Evolutionary conservation across 2,888 invertebrate species (phyloP).

Genomic region (Apotomis capreana): DNA sequence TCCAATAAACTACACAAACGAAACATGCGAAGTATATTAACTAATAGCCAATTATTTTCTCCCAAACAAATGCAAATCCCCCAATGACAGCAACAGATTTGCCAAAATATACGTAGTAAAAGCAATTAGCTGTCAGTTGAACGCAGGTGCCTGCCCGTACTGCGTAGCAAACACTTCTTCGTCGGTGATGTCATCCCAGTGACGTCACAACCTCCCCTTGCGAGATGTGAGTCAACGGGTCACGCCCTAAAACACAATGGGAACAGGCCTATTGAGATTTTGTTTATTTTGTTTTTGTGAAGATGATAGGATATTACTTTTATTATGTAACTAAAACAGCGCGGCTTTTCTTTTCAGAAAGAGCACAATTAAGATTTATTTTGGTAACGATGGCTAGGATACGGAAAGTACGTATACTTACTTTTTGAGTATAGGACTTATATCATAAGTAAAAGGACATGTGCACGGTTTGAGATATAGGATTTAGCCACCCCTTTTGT

Average conservation of each 20-base stretch:
- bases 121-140: slow-evolving; percentile 15
- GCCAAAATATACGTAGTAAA: not conserved
- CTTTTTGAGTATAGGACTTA: too few species aligned
- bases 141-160: slow-evolving; percentile 48
- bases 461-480: too few species aligned
- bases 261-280: slow-evolving; percentile 21
- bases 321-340: slow-evolving; percentile 2
- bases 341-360: too few species aligned
- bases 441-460: too few species aligned
- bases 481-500: too few species aligned
- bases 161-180: slow-evolving; percentile 45
- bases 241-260: slow-evolving; percentile 57
- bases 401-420: too few species aligned
- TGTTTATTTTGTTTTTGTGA: slow-evolving; percentile 23
- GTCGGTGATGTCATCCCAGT: slow-evolving; percentile 71
- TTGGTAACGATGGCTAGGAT: too few species aligned
- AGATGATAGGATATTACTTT: not conserved
- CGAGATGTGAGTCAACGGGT: slow-evolving; percentile 70
- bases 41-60: not conserved
- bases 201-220: slow-evolving; percentile 66
- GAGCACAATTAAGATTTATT: too few species aligned
- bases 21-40: not conserved
- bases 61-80: not conserved
- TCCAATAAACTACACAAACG: not conserved
- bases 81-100: not conserved